A percentile compares a stretch with the other conserved stretches of the same genome.
These are phyloP conservation scores for Liopterus haemorrhoidalis DNA, from an alignment of 2,888 invertebrate genomes.

Conservation along the genomic window DNA sequence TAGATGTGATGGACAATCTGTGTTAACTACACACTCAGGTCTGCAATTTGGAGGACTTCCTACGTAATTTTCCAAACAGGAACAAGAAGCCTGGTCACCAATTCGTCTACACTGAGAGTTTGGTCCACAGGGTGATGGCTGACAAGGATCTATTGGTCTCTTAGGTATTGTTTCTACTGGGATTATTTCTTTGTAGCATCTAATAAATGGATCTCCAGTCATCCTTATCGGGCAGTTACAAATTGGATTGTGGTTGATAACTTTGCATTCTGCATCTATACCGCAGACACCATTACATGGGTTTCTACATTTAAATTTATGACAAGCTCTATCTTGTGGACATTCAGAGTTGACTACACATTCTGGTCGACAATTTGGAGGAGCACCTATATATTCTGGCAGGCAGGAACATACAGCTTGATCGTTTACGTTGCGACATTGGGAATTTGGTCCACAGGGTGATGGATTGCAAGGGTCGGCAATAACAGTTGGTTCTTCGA, in stretches of 20 bases:
- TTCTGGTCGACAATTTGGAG: constrained; percentile 71
- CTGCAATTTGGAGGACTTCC: constrained; percentile 73
- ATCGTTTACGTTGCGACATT: constrained; percentile 59
- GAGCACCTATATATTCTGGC: constrained; percentile 62
- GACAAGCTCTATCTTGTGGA: constrained; percentile 63
- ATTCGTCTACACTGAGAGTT: constrained; percentile 58
- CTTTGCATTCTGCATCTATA: constrained; percentile 62
- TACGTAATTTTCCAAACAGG: constrained; percentile 59
- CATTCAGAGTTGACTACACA: constrained; percentile 73
- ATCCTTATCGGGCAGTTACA: constrained; percentile 63
- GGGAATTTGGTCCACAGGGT: constrained; percentile 73
- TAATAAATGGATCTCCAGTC: constrained; percentile 72
- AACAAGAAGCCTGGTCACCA: constrained; percentile 58
- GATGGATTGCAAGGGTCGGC: constrained; percentile 62
- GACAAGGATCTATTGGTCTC: constrained; percentile 52
- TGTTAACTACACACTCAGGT: constrained; percentile 66
- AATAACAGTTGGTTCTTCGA: constrained; percentile 19
- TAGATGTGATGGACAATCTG: constrained; percentile 59
- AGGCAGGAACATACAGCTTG: constrained; percentile 71
- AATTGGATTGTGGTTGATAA: constrained; percentile 70
- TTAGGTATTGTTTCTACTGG: constrained; percentile 35
- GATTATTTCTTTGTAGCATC: constrained; percentile 49
- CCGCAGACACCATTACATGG: constrained; percentile 73
- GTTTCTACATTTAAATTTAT: constrained; percentile 68
- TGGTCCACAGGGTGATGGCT: constrained; percentile 57